Conservation (phyloP, 2,113 vertebrate genomes). For the Paratilapia polleni region DNA sequence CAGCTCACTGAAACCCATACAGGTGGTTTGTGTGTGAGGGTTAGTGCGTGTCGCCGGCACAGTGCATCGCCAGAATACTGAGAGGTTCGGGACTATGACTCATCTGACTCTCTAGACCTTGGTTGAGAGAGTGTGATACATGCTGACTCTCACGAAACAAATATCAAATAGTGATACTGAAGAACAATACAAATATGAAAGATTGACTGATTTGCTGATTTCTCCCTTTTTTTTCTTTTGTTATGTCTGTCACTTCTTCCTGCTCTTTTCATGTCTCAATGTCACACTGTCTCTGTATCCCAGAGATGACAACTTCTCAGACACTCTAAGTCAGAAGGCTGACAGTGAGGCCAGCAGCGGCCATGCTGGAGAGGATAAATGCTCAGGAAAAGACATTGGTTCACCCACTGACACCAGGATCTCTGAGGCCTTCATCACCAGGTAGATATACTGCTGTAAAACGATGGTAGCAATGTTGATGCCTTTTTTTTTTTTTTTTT, state of each 20-base stretch:
- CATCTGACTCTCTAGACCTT: conserved; percentile 52
- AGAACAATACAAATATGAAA: conserved; percentile 18
- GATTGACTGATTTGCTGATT: conserved; percentile 47
- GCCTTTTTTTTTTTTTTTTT: neutral
- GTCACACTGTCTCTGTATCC: conserved; percentile 44
- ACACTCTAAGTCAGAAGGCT: conserved; percentile 96
- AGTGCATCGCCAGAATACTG: conserved; percentile 40
- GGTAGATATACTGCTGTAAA: conserved; percentile 72
- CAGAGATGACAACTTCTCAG: conserved; percentile 98
- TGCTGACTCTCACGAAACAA: conserved; percentile 19
- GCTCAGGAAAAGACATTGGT: conserved; percentile 90
- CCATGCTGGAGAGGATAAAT: conserved; percentile 91
- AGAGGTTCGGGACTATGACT: conserved; percentile 54
- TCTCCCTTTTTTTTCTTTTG: neutral
- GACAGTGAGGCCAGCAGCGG: conserved; percentile 98
- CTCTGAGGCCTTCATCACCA: conserved; percentile 86
- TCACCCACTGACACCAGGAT: conserved; percentile 90
- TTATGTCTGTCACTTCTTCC: conserved; percentile 17
- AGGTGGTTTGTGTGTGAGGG: conserved; percentile 12
- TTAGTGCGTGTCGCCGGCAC: neutral
- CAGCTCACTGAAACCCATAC: conserved; percentile 33
- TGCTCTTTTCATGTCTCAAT: conserved; percentile 28
- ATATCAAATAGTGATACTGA: conserved; percentile 47
- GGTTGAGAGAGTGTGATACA: too few relatives aligned
- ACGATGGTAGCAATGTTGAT: neutral